phyloP scores from a whole-genome alignment of 2,888 invertebrate genomes.

The Lamproptera curius region DNA sequence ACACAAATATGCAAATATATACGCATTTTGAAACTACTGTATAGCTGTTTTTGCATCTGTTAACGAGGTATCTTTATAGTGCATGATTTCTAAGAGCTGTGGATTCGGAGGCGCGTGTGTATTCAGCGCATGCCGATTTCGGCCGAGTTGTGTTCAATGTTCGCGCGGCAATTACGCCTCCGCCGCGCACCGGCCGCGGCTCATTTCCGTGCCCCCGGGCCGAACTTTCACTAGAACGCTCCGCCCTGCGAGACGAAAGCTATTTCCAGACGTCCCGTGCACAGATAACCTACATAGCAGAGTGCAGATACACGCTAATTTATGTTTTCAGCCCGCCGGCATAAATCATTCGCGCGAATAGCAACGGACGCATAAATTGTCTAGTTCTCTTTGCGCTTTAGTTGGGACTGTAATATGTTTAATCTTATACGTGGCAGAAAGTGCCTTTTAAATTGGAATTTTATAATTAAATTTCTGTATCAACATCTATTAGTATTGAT shows the following conservation, averaged over 20 bases:
- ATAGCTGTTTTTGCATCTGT: too few relatives aligned
- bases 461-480: too few relatives aligned
- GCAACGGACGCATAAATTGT: slow-evolving; percentile 12
- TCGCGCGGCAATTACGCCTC: slow-evolving; percentile 25
- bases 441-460: too few relatives aligned
- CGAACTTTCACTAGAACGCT: slow-evolving; percentile 45
- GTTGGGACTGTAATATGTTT: too few relatives aligned
- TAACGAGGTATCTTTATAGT: too few relatives aligned
- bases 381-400: slow-evolving; percentile 2
- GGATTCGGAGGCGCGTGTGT: too few relatives aligned
- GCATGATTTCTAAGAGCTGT: too few relatives aligned
- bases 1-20: too few relatives aligned
- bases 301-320: slow-evolving; percentile 14
- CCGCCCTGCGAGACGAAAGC: slow-evolving; percentile 31
- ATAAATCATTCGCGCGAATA: slow-evolving; percentile 13
- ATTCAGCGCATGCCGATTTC: neutral
- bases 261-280: slow-evolving; percentile 26
- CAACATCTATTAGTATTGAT: too few relatives aligned
- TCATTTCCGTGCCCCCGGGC: slow-evolving; percentile 40
- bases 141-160: neutral
- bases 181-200: slow-evolving; percentile 27
- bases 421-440: too few relatives aligned
- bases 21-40: too few relatives aligned
- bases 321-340: slow-evolving; percentile 11
- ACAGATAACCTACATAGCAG: slow-evolving; percentile 21